These are phyloP conservation scores for Galemys pyrenaicus DNA, from an alignment of 2,113 vertebrate species.

Conservation along the genomic window DNA sequence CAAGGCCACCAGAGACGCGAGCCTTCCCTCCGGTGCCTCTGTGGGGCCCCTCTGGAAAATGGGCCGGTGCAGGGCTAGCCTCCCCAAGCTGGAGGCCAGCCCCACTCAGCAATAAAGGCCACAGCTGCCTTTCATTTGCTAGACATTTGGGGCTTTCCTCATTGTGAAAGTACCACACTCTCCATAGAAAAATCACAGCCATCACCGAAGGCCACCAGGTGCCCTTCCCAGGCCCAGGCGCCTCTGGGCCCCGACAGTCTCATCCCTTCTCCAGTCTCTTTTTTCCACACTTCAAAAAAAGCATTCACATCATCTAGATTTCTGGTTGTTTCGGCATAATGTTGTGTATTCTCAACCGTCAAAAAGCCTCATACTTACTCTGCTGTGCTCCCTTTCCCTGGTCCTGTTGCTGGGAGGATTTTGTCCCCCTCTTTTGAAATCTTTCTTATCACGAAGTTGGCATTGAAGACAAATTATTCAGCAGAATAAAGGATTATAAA, in stretches of 20 bases:
- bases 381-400: not conserved
- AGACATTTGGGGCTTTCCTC: not conserved
- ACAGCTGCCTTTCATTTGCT: not conserved
- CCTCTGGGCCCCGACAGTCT: not conserved
- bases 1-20: not conserved
- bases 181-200: rapidly evolving
- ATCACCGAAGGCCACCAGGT: rapidly evolving
- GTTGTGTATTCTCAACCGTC: not conserved
- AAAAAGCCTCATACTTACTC: not conserved
- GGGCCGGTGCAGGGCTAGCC: not conserved
- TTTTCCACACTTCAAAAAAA: not conserved
- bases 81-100: rapidly evolving
- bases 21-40: not conserved
- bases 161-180: not conserved
- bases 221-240: not conserved
- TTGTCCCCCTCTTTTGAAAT: not conserved
- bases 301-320: not conserved
- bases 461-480: not conserved
- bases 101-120: not conserved
- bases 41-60: not conserved
- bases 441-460: not conserved
- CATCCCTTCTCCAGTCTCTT: not conserved
- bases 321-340: not conserved
- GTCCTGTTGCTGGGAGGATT: not conserved
- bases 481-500: not conserved